Base-by-base conservation (phyloP, 2,113 vertebrate genomes). In the Toxotes jaculatrix region DNA sequence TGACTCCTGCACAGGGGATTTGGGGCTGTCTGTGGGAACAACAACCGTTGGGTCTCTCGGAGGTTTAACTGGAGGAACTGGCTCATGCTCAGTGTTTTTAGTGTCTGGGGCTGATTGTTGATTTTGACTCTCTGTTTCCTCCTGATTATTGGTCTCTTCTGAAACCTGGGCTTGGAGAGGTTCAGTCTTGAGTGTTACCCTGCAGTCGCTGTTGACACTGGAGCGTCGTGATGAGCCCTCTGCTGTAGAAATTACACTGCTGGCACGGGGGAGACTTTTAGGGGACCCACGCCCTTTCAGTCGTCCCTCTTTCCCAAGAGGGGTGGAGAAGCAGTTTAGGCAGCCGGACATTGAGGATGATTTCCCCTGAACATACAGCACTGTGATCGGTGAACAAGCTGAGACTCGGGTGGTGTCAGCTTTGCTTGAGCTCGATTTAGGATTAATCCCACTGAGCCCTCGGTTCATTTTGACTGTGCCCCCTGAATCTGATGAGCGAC, bases 211-310 rank as follows among this genome's bases (percentile, higher is more conserved):
- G 73, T 96, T 97, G 87, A 98, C 95, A 89, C 97, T 98, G 19
- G 96, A 95, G 87, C 96, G 96, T 72, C 97, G 94, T 42, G 95
- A 97, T 19, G 95, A 96, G 42, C 97, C 97, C 89, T 98, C 97
- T 0, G 97, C 97, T 3, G 97, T 97, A 70, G 97, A 98, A 80
- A 98, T 98, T 27, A 98, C 97, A 14, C 93, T 97, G 93, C 97
- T 98, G 56, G 97, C 97, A 27, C 96, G 96, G 87, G 97, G 97
- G 89, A 98, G 95, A 79, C 93, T 96, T 80, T 95, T 95, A 5
- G 19, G 96, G 0, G 89, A 90, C 67, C 49, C 95, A 34, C 92
- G 93, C 40, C 94, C 96, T 89, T 77, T 90, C 8, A 87, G 73
- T 7, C 66, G 76, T 5, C 88, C 95, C 94, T 95, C 95, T 95